A percentile compares a stretch with the other conserved stretches of the same genome.
Conservation (phyloP, 2,888 invertebrate genomes). For the Meteorus cinctellus region DNA sequence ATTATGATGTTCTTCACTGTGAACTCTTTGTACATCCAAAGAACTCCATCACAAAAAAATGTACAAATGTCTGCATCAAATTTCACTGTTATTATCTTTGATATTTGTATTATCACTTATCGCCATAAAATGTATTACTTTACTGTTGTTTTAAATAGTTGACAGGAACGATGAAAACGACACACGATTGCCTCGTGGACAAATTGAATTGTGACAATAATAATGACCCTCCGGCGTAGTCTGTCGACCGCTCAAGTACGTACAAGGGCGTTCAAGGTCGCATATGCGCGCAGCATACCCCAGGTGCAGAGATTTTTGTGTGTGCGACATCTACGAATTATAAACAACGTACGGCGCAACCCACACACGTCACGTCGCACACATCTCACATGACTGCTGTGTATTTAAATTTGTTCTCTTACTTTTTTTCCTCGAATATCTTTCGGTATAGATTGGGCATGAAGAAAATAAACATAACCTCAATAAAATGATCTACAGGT, state of each 20-base stretch:
- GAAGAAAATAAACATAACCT: no score
- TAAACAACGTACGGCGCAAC: background rate
- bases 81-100: background rate
- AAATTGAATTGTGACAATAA: constrained; percentile 17
- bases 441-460: no score
- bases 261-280: constrained; percentile 70
- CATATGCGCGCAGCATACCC: constrained; percentile 64
- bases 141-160: background rate
- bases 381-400: background rate
- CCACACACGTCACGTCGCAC: background rate
- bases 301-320: constrained; percentile 59
- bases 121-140: background rate
- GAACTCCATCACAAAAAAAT: constrained; percentile 6
- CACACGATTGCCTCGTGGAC: constrained; percentile 36
- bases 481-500: no score
- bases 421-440: no score
- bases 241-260: constrained; percentile 27
- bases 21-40: constrained; percentile 2
- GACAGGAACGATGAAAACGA: background rate
- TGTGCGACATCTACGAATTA: constrained; percentile 3
- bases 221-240: constrained; percentile 18
- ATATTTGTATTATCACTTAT: background rate
- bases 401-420: background rate
- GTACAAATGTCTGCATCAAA: background rate
- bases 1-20: background rate